Evolutionary conservation across 1,140 invertebrate species (phyloP).

Genomic region (Drosophila takahashii): DNA sequence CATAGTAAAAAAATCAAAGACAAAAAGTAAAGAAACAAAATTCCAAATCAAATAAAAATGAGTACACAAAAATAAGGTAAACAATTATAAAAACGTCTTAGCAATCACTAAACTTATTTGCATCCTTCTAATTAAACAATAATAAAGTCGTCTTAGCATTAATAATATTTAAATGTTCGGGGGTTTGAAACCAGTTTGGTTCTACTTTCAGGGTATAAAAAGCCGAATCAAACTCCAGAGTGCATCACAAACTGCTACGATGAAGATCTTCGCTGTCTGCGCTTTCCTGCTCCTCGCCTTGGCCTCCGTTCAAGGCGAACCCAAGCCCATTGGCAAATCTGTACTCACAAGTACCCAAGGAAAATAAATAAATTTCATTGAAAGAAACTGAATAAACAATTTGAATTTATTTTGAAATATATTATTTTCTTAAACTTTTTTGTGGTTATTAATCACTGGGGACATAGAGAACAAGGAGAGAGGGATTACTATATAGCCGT

Average conservation of each 20-base stretch:
- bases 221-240: neutral
- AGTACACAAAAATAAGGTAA: too few species aligned
- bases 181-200: neutral
- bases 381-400: neutral
- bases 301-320: neutral
- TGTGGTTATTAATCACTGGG: neutral
- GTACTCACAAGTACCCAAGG: neutral
- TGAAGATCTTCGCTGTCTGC: slow-evolving; percentile 10
- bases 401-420: too few species aligned
- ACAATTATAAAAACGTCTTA: too few species aligned
- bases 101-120: too few species aligned
- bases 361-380: neutral
- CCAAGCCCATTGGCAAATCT: neutral
- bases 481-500: too few species aligned
- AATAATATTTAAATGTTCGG: too few species aligned
- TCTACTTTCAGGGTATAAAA: slow-evolving; percentile 3
- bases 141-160: neutral
- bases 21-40: too few species aligned
- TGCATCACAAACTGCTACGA: neutral
- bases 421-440: neutral
- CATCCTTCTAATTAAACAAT: too few species aligned
- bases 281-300: slow-evolving; percentile 2
- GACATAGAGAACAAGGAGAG: too few species aligned
- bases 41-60: too few species aligned
- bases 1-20: too few species aligned